These are phyloP conservation scores for Hyposoter dolosus DNA, from an alignment of 2,888 invertebrate genomes.

Conservation along the genomic window DNA sequence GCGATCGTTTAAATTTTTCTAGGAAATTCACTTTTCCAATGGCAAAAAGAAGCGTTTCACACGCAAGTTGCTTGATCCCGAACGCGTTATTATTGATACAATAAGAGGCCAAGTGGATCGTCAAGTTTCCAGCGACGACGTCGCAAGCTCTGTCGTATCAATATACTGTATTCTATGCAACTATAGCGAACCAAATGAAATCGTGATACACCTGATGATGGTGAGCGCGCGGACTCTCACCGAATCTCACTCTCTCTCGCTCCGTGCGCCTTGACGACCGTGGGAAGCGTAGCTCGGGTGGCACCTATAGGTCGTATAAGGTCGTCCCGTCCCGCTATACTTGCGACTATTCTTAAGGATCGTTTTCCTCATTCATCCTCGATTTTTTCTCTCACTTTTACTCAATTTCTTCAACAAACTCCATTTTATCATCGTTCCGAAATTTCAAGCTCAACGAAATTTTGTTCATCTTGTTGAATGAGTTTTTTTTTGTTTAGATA, in stretches of 20 bases:
- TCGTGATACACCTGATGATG: constrained; percentile 58
- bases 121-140: no score
- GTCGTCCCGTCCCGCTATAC: constrained; percentile 49
- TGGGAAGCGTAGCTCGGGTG: constrained; percentile 71
- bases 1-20: no score
- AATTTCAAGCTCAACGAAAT: neutral
- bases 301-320: constrained; percentile 65
- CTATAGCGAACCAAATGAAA: constrained; percentile 44
- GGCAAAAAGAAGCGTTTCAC: no score
- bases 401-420: constrained; percentile 24
- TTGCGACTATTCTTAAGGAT: constrained; percentile 50
- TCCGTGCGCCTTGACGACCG: constrained; percentile 49
- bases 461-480: neutral
- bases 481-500: neutral
- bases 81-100: no score
- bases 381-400: constrained; percentile 32
- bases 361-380: constrained; percentile 53
- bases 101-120: no score
- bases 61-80: no score
- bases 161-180: constrained; percentile 28
- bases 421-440: constrained; percentile 15
- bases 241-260: constrained; percentile 27
- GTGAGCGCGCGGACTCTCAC: constrained; percentile 36
- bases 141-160: no score
- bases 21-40: no score